phyloP scores from a whole-genome alignment of 2,888 invertebrate genomes.

The Phlogophora meticulosa region DNA sequence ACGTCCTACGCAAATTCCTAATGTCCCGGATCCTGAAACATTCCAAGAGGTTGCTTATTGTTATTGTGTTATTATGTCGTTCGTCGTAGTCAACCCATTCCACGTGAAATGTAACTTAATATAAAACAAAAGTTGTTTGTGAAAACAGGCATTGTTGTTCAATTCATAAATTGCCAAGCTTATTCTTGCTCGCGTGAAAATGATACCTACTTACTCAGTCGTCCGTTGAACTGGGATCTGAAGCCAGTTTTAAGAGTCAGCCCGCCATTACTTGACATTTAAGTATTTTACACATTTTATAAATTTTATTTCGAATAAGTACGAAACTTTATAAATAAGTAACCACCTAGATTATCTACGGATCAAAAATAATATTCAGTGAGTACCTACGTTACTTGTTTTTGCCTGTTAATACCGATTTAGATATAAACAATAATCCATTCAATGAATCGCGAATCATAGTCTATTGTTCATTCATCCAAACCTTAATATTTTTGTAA shows the following conservation, averaged over 20 bases:
- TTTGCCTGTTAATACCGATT: background rate
- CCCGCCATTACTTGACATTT: slow-evolving; percentile 32
- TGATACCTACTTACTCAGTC: slow-evolving; percentile 16
- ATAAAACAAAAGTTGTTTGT: slow-evolving; percentile 19
- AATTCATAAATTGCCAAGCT: slow-evolving; percentile 28
- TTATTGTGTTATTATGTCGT: background rate
- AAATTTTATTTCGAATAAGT: background rate
- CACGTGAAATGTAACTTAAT: slow-evolving; percentile 18
- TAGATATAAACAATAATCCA: background rate
- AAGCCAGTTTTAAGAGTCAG: slow-evolving; percentile 11
- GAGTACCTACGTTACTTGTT: no score
- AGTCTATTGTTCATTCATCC: background rate
- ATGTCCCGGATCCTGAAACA: slow-evolving; percentile 5
- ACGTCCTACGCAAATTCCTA: slow-evolving; percentile 15
- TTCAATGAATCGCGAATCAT: background rate
- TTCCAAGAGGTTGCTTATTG: slow-evolving; percentile 15
- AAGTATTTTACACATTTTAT: slow-evolving; percentile 9
- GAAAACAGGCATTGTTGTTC: background rate
- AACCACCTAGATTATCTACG: background rate
- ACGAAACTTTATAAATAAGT: background rate
- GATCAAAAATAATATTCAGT: slow-evolving; percentile 7
- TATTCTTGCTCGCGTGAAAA: slow-evolving; percentile 24
- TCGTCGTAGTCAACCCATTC: slow-evolving; percentile 10
- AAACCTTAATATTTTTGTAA: slow-evolving; percentile 1
- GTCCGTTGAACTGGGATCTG: slow-evolving; percentile 29